Evolutionary conservation across 2,888 invertebrate species (phyloP), one percentile per base, ranked within the genome.

Genomic region (Caenorhabditis sinica): DNA sequence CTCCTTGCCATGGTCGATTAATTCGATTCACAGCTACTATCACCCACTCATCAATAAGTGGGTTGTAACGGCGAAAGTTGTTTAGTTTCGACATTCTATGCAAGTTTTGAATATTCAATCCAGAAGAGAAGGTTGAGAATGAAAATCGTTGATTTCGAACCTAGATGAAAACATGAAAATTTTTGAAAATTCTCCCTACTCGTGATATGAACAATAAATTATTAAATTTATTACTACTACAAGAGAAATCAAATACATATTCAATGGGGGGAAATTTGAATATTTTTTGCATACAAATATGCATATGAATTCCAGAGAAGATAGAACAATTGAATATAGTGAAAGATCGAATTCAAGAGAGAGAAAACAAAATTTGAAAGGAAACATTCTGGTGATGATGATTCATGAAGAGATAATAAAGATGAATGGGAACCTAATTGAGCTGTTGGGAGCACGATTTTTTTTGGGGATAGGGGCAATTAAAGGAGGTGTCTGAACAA

Each of bases 11-110:
- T 33, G 99, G 99, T 75, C 99, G 94, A 90, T 95, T 95, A 94
- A 96, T 96, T 61, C 99, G 95, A 93, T 99, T 98, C 0, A 98
- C 98, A 0, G 97, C 97, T 0, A 98, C 97, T 63, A 99, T 94
- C 15, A 99, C 95, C 98, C 98, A 99, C 93, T 97, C 96, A 72
- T 96, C 97, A 91, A 95, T 96, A 68, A 99, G 94, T 0, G 98
- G 98, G 93, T 99, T 99, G 93, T 95, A 97, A 13, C 98, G 95
- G 0, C 96, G 94, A 93, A 98, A 98, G 90, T 96, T 97, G 93
- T 91, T 89, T 25, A 60, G 28, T 36, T 66, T 25, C 2, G 56
- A 56, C 80, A 81, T 75, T 43, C 53, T 40, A 49, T n/a, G 20
- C 61, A 49, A 49, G 13, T 56, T 17, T 28, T 45, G 15, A 60